Base-by-base conservation (phyloP, 1,140 invertebrate species). In the Drosophila elegans region DNA sequence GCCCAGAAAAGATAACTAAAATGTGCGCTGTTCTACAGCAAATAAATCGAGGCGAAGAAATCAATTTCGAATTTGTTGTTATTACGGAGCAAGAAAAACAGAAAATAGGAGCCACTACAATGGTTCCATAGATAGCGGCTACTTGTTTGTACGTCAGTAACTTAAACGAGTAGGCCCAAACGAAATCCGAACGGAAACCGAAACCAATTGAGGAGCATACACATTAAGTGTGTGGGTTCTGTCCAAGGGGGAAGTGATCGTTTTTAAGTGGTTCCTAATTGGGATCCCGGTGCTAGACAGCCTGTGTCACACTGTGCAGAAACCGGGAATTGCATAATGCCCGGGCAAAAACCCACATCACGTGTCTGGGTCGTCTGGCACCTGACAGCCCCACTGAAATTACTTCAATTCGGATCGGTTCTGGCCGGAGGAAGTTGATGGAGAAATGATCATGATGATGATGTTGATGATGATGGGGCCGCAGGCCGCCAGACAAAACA, bases 221-320 rank as follows among this genome's bases (percentile, higher is more conserved):
- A 54, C 12, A 21, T 12, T 4, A 6, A 21, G 36, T 54, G 66
- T 69, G 34, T 39, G 34, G 42, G 63, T 48, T 38, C 42, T n/a
- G 38, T 25, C n/a, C 2, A 12, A 21, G 16, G 41, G 72, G 74
- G 74, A 75, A 78, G 61, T 74, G 69, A 72, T 55, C 49, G 38
- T 60, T 88, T 72, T 88, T 72, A 63, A 83, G 66, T 64, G 48
- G 29, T 63, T 68, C 81, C 78, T 79, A 89, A 86, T 89, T 79
- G 78, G 66, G 60, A 59, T 52, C 52, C 63, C 63, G 46, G 25
- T 60, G 55, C 56, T 62, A 59, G 69, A 48, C 68, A 48, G 45
- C 38, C 41, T 55, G 44, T 55, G 44, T 52, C 52, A 45, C 67
- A 74, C 62, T 73, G 78, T 80, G 56, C 63, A 48, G 51, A 36